A percentile compares a stretch with the other conserved stretches of the same genome.
Conservation (phyloP, 1,140 invertebrate species). For the Drosophila triauraria region DNA sequence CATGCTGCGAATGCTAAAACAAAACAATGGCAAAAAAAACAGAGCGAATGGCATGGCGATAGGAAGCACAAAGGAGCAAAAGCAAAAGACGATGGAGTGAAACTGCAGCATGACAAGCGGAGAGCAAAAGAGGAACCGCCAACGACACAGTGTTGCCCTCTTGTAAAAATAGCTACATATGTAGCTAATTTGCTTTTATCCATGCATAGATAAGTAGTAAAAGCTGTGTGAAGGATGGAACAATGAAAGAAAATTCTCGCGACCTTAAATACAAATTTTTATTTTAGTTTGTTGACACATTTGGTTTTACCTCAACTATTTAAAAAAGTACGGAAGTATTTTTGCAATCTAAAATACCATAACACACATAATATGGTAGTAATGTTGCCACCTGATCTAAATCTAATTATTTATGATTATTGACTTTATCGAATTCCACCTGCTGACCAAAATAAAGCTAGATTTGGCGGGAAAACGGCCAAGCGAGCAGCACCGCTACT, state of each 20-base stretch:
- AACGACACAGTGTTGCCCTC: constrained; percentile 8
- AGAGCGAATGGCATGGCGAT: constrained; percentile 4
- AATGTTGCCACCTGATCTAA: neutral
- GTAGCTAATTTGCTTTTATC: neutral
- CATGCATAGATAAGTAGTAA: neutral
- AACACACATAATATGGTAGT: neutral
- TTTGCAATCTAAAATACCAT: neutral
- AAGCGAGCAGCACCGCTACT: constrained; percentile 3
- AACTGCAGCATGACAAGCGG: constrained; percentile 17
- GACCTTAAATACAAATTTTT: neutral
- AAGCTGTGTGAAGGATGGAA: neutral
- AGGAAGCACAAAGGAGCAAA: constrained; percentile 6
- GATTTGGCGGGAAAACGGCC: constrained; percentile 12
- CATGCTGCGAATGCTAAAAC: constrained; percentile 49
- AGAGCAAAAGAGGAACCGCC: constrained; percentile 7
- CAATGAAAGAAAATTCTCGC: neutral
- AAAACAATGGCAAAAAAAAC: constrained; percentile 52
- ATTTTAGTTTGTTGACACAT: too few species aligned
- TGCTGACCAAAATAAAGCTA: neutral
- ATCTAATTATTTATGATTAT: neutral
- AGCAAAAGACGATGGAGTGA: neutral
- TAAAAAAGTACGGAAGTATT: neutral
- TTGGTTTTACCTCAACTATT: too few species aligned
- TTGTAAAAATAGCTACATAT: constrained; percentile 5
- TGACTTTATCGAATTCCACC: constrained; percentile 11